Evolutionary conservation across 1,140 invertebrate genomes (phyloP), one percentile per base, ranked within the genome.

Genomic region (Orius insidiosus): DNA sequence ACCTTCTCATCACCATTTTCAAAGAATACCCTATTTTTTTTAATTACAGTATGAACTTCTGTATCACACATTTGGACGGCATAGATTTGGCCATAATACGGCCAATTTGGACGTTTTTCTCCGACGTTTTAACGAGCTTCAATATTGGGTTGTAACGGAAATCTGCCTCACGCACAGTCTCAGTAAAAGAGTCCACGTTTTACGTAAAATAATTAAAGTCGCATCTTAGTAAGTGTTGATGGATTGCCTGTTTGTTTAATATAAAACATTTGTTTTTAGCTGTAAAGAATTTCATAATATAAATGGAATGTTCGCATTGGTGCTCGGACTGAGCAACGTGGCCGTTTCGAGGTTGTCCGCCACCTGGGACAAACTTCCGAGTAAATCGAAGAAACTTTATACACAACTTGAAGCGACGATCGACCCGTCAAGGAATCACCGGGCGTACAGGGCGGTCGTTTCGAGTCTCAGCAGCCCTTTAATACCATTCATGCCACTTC

Each of bases 61-160:
- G 11, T 85, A 85, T 63, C 74, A 85, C 56, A 84, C 85, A 38
- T 81, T 87, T 56, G 85, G 84, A 2, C 65, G 80, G 38, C 72
- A 83, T 59, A 74, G 82, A 56, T 87, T 86, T 59, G 70, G 74
- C 34, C 70, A 81, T 62, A 80, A 85, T 39, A 86, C 81, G 13
- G 75, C 80, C 34, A 89, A 89, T 65, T 65, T 88, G 52, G 83
- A 89, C 58, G 67, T 86, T 1, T 82, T 89, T 52, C 62, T 88
- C 37, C 62, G 80, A 24, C 68, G 83, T 37, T 89, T 89, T 61
- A 88, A 86, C 58, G 81, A 87, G 63, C 71, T 88, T 35, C 85
- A 89, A 63, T 86, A 74, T 60, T 89, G 85, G 85, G 77, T 85
- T 24, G 79, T 80, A 16, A 87, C 85, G 2, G 85, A 89, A 63